phyloP scores from a whole-genome alignment of 2,797 vertebrate genomes.

The Galagoides demidoff region DNA sequence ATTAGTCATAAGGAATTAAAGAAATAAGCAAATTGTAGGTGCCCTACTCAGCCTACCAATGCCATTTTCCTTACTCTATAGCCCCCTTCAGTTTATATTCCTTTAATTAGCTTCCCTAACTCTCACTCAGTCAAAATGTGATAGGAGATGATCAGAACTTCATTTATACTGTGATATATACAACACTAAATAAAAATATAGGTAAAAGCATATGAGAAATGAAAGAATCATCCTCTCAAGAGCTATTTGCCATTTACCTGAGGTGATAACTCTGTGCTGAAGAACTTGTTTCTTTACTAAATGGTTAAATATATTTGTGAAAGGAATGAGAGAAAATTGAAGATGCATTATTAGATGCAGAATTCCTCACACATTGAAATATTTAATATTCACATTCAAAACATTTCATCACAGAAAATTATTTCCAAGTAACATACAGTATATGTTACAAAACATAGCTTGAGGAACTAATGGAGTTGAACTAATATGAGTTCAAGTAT shows the following conservation, averaged over 20 bases:
- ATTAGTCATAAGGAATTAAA: background rate
- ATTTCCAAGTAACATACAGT: background rate
- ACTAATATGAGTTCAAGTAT: background rate
- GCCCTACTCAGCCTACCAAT: background rate
- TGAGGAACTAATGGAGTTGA: background rate
- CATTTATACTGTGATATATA: background rate
- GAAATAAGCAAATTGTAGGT: background rate
- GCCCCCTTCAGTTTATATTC: background rate
- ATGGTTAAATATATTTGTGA: background rate
- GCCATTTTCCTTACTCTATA: background rate
- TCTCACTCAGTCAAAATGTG: background rate
- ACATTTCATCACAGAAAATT: background rate
- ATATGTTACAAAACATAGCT: background rate
- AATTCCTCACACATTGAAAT: constrained; percentile 13
- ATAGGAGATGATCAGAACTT: background rate
- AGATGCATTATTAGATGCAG: background rate
- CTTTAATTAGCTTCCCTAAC: background rate
- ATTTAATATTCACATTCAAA: background rate
- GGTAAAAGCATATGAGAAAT: background rate
- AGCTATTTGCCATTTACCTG: background rate
- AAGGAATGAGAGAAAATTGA: background rate
- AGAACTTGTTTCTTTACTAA: background rate
- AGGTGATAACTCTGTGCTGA: background rate
- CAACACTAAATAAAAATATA: background rate
- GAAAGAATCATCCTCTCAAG: background rate